These are phyloP conservation scores for Bungarus multicinctus DNA, from an alignment of 2,113 vertebrate genomes.

Conservation along the genomic window DNA sequence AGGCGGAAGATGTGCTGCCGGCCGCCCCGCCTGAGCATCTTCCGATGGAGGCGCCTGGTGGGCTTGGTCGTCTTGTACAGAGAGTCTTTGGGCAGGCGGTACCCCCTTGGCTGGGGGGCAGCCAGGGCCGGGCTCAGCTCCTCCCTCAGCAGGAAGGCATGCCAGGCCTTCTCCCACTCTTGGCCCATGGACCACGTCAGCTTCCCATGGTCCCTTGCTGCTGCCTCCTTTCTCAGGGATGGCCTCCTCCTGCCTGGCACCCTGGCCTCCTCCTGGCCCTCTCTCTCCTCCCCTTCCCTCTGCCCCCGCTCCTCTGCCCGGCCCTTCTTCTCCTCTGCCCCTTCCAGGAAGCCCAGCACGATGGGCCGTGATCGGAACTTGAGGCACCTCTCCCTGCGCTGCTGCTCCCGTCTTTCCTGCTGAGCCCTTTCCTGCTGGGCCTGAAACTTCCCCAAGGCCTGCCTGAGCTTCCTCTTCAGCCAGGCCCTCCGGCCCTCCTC, in stretches of 20 bases:
- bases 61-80: not conserved
- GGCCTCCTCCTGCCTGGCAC: not conserved
- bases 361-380: not conserved
- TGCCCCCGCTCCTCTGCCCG: not conserved
- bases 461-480: not conserved
- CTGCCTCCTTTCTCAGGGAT: accelerated
- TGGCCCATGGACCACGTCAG: not conserved
- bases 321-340: accelerated
- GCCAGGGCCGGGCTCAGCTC: not conserved
- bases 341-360: not conserved
- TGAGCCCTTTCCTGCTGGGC: accelerated
- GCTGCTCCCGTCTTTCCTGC: accelerated
- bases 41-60: accelerated
- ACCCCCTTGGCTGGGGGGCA: not conserved
- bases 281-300: accelerated
- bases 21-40: not conserved
- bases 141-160: not conserved
- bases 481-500: not conserved
- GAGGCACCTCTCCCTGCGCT: not conserved
- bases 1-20: not conserved
- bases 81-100: not conserved
- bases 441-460: accelerated
- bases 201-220: too few relatives aligned
- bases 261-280: accelerated
- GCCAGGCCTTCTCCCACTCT: not conserved